Percentiles rank a stretch among this genome's conserved stretches.
These are phyloP conservation scores for Drosophila parabipectinata DNA, from an alignment of 1,140 invertebrate genomes.

Conservation along the genomic window DNA sequence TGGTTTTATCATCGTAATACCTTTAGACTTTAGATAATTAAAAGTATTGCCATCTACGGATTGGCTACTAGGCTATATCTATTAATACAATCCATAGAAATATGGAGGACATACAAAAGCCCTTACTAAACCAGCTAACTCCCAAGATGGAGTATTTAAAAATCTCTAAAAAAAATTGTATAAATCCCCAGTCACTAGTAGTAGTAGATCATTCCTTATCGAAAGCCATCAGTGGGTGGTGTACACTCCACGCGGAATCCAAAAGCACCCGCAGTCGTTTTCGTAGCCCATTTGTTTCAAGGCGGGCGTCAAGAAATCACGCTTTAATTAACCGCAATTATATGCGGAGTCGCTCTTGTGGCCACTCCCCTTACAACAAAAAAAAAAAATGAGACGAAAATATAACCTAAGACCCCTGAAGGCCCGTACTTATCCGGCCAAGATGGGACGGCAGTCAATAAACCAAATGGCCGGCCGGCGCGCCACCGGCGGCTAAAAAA, in stretches of 20 bases:
- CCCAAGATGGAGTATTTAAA: background rate
- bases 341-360: constrained; percentile 63
- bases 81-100: no score
- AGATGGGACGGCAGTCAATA: constrained; percentile 68
- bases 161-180: constrained; percentile 1
- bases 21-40: no score
- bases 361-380: background rate
- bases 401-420: constrained; percentile 1
- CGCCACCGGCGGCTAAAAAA: constrained; percentile 39
- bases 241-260: background rate
- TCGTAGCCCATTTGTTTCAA: constrained; percentile 15
- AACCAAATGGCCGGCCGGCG: constrained; percentile 53
- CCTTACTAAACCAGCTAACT: background rate
- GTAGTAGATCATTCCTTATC: constrained; percentile 50
- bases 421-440: background rate
- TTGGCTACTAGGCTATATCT: no score
- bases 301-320: constrained; percentile 62
- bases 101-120: no score
- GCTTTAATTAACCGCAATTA: constrained; percentile 83
- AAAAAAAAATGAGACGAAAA: background rate
- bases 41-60: no score
- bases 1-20: no score
- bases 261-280: constrained; percentile 21
- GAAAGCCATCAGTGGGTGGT: constrained; percentile 12
- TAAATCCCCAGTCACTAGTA: constrained; percentile 8